Evolutionary conservation across 30 jellyfish, hydroid and myxozoan genomes (phyloP), one percentile per base, ranked within the genome.

Genomic region (Morbakka virulenta): DNA sequence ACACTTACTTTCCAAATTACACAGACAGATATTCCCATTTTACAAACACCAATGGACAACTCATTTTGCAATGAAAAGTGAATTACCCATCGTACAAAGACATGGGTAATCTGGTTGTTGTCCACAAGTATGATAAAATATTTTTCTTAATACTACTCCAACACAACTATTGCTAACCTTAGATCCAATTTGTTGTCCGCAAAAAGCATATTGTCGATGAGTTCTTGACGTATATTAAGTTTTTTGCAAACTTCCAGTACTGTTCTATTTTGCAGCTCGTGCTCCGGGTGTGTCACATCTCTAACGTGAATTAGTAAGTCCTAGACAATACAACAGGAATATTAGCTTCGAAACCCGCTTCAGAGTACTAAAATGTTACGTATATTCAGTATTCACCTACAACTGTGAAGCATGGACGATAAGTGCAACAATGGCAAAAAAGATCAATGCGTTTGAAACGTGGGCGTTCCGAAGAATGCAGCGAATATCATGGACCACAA

Each of bases 261-360:
- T 21, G 97, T 93, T 36, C 82, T 57, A 77, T 85, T 86, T 52
- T 93, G 99, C 62, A 86, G 69, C 2, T 93, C 95, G 48, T 9
- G 64, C 77, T 93, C 99, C 24, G 99, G 99, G 67, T 93, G 89
- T 27, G 99, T 51, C 78, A 85, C 72, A 77, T 93, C 99, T 61
- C 94, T 86, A n/a, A 93, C 97, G 75, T 93, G 99, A 22, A 93
- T 81, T 36, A 93, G 96, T 80, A 93, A 61, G 24, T 83, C 89
- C 99, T 93, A 49, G 1, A 69, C 51, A 64, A 22, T 28, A 34
- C 49, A n/a, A n/a, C n/a, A n/a, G n/a, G n/a, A n/a, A n/a, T n/a
- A n/a, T n/a, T n/a, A n/a, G n/a, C n/a, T n/a, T n/a, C n/a, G n/a
- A n/a, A n/a, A n/a, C n/a, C n/a, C n/a, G n/a, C n/a, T n/a, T n/a